Evolutionary conservation across 2,113 vertebrate species (phyloP).

Genomic region (Tamias sibiricus): DNA sequence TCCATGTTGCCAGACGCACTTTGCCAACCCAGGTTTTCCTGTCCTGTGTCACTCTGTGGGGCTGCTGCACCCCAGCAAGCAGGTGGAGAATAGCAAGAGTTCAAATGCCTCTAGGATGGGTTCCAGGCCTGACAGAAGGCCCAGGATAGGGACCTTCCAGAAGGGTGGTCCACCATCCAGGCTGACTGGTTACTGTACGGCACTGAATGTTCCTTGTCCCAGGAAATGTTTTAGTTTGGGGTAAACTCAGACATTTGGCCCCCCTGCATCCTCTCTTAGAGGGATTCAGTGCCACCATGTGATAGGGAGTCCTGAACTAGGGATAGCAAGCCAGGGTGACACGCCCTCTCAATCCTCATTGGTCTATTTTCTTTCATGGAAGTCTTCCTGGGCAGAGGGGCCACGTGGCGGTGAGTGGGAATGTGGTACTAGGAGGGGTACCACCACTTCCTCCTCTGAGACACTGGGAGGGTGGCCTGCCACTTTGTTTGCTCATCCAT

Average conservation of each 20-base stretch:
- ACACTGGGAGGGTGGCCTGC: neutral
- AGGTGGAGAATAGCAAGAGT: neutral
- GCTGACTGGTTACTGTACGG: neutral
- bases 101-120: neutral
- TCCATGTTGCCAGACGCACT: neutral
- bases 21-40: neutral
- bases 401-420: rapidly evolving
- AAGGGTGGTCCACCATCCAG: neutral
- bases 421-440: neutral
- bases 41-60: neutral
- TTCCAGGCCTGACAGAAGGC: neutral
- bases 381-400: neutral
- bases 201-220: neutral
- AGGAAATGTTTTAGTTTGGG: neutral
- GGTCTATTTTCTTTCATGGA: neutral
- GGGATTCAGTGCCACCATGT: neutral
- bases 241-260: neutral
- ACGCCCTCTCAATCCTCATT: neutral
- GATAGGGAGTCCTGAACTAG: neutral
- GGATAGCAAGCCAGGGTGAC: neutral
- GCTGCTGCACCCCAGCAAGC: neutral
- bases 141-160: neutral
- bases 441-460: neutral
- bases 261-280: neutral
- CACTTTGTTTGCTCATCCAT: too few species aligned